These are phyloP conservation scores for Zaprionus vittiger DNA, from an alignment of 1,140 invertebrate species.

Conservation along the genomic window DNA sequence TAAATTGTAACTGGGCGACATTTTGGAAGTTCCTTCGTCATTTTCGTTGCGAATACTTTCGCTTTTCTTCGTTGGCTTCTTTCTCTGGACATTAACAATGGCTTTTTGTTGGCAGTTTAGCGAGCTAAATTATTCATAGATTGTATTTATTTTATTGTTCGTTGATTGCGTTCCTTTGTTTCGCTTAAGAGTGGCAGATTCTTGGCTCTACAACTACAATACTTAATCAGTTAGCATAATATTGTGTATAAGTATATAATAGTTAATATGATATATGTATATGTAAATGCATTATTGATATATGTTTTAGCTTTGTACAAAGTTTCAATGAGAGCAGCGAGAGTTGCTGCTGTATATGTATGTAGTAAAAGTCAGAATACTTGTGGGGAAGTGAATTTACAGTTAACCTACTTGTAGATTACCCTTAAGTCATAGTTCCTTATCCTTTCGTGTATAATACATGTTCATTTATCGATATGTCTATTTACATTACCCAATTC, in stretches of 20 bases:
- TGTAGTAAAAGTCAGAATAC: conserved; percentile 10
- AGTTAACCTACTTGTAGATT: not conserved
- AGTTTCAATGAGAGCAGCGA: conserved; percentile 22
- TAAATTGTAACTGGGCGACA: conserved; percentile 31
- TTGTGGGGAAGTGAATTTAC: conserved; percentile 9
- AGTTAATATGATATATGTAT: conserved; percentile 34
- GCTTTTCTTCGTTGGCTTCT: conserved; percentile 49
- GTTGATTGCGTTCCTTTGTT: conserved; percentile 69
- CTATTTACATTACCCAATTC: conserved; percentile 55
- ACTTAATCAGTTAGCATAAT: conserved; percentile 33
- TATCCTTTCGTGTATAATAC: conserved; percentile 43
- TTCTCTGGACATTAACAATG: conserved; percentile 31
- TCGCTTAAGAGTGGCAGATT: conserved; percentile 46
- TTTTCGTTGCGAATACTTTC: conserved; percentile 66
- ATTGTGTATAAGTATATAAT: conserved; percentile 40
- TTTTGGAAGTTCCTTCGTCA: conserved; percentile 34
- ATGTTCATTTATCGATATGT: conserved; percentile 58
- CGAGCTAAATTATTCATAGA: conserved; percentile 27
- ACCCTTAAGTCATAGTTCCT: not conserved
- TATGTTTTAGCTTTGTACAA: conserved; percentile 72
- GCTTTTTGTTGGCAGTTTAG: conserved; percentile 60
- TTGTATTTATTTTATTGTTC: conserved; percentile 62
- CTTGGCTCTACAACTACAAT: conserved; percentile 48
- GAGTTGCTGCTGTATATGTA: not conserved
- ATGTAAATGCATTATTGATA: conserved; percentile 71